Evolutionary conservation across 2,888 invertebrate genomes (phyloP), one percentile per base, ranked within the genome.

Genomic region (Actias luna): DNA sequence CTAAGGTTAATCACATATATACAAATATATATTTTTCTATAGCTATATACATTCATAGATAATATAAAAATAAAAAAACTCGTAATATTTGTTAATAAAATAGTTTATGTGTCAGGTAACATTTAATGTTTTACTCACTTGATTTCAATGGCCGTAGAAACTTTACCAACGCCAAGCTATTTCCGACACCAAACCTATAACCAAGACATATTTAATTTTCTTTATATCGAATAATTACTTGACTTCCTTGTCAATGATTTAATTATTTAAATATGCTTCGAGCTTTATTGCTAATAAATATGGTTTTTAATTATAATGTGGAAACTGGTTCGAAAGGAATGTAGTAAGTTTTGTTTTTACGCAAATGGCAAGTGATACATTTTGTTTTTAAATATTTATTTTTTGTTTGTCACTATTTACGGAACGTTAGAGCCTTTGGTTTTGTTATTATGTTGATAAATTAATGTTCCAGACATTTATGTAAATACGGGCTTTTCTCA

Each of bases 141-240:
- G 91, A 91, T 75, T 85, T 87, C 75, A 91, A 71, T 7, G 90
- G 85, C 2, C 86, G 79, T 10, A 90, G 67, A n/a, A 91, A 76
- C 71, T 87, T 88, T 1, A 88, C 75, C n/a, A 91, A 68, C 1
- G 85, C 87, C 36, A 90, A 65, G 67, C 91, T 91, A 67, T 91
- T 89, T 39, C 82, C 83, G 7, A 88, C 85, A 29, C 90, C 88
- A 64, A 91, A 91, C 64, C 91, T 91, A 71, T 61, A 83, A 78
- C 63, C 52, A 62, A 50, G 36, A 39, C 12, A 39, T 62, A 22
- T 33, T 27, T 55, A 55, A 25, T 55, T 55, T 29, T 29, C 16
- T 55, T 29, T 55, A 55, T 27, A 16, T 29, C 16, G 25, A 58
- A 46, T 50, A 35, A 50, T 35, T n/a, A 36, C 18, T 25, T 31